Conservation (phyloP, 35 echinoderm and acorn worm genomes). For the Heliocidaris erythrogramma region DNA sequence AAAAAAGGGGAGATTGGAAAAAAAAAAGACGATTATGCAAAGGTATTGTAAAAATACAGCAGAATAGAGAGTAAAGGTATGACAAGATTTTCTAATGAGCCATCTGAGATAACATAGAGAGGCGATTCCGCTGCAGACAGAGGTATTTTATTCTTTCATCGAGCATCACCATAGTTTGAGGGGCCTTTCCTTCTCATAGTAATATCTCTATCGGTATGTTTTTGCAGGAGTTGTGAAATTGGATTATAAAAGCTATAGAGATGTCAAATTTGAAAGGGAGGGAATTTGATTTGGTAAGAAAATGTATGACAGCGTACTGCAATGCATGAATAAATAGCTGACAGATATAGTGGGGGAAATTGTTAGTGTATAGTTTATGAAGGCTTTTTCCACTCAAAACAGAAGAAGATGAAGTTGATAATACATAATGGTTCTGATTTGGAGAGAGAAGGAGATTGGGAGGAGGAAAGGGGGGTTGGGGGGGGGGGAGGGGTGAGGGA, state of each 20-base stretch:
- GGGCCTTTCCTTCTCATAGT: background rate
- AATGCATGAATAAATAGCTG: background rate
- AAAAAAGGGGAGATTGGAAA: no score
- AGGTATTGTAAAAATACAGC: background rate
- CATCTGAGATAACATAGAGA: background rate
- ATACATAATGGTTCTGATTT: background rate
- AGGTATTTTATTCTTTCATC: background rate
- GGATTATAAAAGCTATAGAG: background rate
- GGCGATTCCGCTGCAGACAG: background rate
- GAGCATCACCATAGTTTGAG: background rate
- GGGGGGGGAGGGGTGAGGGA: background rate
- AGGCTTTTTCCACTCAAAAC: background rate
- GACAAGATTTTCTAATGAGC: slow-evolving; percentile 2
- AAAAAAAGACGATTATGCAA: no score
- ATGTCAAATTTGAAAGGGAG: slow-evolving; percentile 5
- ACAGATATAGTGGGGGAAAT: background rate
- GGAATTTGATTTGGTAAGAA: background rate
- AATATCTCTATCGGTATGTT: background rate
- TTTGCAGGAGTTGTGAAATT: background rate
- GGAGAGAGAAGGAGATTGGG: background rate
- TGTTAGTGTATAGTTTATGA: slow-evolving; percentile 12
- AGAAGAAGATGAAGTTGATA: background rate
- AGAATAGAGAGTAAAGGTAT: background rate
- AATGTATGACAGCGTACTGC: background rate
- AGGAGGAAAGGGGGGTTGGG: background rate